These are phyloP conservation scores for Phaethon lepturus DNA, from an alignment of 2,113 vertebrate genomes.

Conservation along the genomic window DNA sequence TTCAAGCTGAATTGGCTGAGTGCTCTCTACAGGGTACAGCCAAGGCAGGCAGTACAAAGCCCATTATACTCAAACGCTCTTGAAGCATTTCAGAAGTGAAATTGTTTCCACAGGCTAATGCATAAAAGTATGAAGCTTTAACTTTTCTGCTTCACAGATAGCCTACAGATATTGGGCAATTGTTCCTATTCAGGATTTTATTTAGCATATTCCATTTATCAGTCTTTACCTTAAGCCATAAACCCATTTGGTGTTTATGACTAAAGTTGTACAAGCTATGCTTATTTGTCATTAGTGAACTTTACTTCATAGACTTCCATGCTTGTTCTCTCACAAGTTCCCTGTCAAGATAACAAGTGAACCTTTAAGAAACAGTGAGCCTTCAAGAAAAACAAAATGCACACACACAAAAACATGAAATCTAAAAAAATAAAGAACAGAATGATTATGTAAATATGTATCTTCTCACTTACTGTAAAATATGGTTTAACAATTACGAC, in stretches of 20 bases:
- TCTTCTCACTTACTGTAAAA: background rate
- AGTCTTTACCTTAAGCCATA: conserved; percentile 83
- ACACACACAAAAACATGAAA: background rate
- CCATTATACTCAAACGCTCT: conserved; percentile 84
- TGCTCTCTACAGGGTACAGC: conserved; percentile 81
- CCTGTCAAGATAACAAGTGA: background rate
- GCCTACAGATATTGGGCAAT: conserved; percentile 71
- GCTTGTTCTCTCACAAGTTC: background rate
- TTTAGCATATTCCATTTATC: conserved; percentile 84
- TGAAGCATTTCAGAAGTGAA: conserved; percentile 81
- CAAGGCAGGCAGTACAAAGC: conserved; percentile 80
- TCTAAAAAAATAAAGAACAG: background rate
- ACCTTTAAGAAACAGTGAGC: background rate
- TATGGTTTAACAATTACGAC: background rate
- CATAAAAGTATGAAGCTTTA: conserved; percentile 74
- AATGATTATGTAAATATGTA: background rate
- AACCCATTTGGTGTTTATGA: conserved; percentile 77
- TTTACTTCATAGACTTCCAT: conserved; percentile 24
- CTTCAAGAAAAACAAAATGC: background rate
- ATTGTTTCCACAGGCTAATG: conserved; percentile 83
- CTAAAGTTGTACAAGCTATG: conserved; percentile 36
- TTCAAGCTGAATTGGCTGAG: conserved; percentile 86
- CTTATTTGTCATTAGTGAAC: conserved; percentile 67
- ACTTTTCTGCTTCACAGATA: conserved; percentile 70
- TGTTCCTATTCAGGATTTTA: conserved; percentile 62